Base-by-base conservation (phyloP, 2,888 invertebrate genomes). In the Drosophila parthenogenetica region DNA sequence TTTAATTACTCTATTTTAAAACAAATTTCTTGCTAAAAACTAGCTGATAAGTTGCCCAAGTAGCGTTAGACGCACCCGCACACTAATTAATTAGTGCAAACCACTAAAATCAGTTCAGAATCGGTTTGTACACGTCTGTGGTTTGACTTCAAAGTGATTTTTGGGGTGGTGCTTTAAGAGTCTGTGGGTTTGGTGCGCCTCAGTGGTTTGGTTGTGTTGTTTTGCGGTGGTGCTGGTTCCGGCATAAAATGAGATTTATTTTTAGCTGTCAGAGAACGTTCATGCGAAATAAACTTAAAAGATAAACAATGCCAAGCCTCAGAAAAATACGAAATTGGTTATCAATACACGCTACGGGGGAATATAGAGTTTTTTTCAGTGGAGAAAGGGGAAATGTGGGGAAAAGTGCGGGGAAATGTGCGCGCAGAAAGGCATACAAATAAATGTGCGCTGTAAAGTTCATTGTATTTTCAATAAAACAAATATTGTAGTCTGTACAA, bases 251-350 rank as follows among this genome's bases (percentile, higher is more conserved):
- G 57, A 49, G 19, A 45, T 49, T 71, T 63, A 69, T 69, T 69
- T 69, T 48, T 69, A 69, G 55, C 46, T 14, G 13, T 7, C 29
- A 35, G 22, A 64, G 43, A 76, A 77, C 69, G 73, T 71, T 70
- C 79, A 79, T 81, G 81, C 67, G 79, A 69, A 81, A 78, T 69
- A 43, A 72, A 72, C 39, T 63, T 46, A 2, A 78, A 59, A 62
- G 76, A 79, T 75, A 79, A 81, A 75, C 66, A 79, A 57, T 73
- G 78, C 70, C 78, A 64, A 81, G 78, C 81, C 78, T 55, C 46
- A 57, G 16, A 29, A 51, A 68, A 68, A 39, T 54, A 49, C 54
- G 1, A 63, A 68, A 64, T 73, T 57, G 59, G 51, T 73, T 68
- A 61, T 62, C 73, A 62, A 61, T 67, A 59, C 29, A 29, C 43